phyloP scores from a whole-genome alignment of 1,140 invertebrate species.

The Drosophila kikkawai region DNA sequence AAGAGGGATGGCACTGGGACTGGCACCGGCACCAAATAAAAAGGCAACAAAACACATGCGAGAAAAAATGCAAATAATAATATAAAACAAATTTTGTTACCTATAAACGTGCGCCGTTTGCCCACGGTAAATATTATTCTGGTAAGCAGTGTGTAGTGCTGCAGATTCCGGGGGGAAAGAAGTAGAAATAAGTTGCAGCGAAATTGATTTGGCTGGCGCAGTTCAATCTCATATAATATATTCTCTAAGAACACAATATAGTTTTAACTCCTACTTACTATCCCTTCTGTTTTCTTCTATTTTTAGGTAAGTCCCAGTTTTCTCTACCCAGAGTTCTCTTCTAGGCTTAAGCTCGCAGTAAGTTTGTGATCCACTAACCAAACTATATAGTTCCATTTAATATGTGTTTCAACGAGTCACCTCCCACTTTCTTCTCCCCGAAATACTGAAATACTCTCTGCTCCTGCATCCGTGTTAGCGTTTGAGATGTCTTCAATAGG shows the following conservation, averaged over 20 bases:
- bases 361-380: conserved; percentile 62
- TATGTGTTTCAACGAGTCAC: conserved; percentile 6
- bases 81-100: conserved; percentile 79
- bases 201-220: conserved; percentile 27
- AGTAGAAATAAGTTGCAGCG: neutral
- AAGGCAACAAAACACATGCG: conserved; percentile 26
- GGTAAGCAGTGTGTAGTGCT: conserved; percentile 17
- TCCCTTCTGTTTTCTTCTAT: neutral
- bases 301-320: conserved; percentile 64
- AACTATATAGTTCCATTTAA: conserved; percentile 5
- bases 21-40: conserved; percentile 19
- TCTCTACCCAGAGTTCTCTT: conserved; percentile 8
- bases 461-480: conserved; percentile 8
- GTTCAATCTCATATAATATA: neutral
- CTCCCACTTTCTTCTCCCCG: conserved; percentile 2
- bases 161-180: neutral
- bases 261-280: conserved; percentile 1
- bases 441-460: neutral
- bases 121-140: conserved; percentile 67
- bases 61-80: conserved; percentile 66
- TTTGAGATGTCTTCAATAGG: conserved; percentile 24
- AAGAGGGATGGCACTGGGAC: conserved; percentile 24
- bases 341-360: conserved; percentile 67
- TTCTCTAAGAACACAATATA: neutral
- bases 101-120: conserved; percentile 72